phyloP scores from a whole-genome alignment of 2,113 vertebrate genomes.

The Athene noctua region DNA sequence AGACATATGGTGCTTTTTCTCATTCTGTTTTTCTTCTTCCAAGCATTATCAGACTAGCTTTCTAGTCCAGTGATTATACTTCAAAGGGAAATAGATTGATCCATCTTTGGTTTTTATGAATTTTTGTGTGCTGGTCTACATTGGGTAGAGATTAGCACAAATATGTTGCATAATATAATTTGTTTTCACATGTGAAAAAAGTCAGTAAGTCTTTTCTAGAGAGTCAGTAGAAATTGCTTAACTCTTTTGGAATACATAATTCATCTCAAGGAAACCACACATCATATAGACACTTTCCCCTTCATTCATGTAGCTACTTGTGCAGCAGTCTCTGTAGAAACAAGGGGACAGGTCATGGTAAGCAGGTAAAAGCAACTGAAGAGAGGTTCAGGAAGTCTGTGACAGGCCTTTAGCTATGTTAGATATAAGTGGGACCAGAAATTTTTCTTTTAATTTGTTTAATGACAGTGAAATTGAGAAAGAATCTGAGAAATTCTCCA shows the following conservation, averaged over 20 bases:
- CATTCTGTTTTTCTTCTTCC: neutral
- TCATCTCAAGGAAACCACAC: neutral
- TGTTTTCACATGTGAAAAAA: neutral
- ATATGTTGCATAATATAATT: neutral
- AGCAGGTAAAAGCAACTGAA: neutral
- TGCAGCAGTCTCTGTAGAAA: neutral
- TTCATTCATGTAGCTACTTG: neutral
- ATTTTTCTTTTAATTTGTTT: neutral
- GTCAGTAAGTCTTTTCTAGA: neutral
- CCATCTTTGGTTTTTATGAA: neutral
- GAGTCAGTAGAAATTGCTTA: neutral
- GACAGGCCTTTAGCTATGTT: neutral
- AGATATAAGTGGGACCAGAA: neutral
- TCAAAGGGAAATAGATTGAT: neutral
- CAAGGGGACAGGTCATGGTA: neutral
- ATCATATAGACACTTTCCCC: neutral
- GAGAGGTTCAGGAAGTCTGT: neutral
- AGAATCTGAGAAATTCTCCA: neutral
- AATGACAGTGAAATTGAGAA: neutral
- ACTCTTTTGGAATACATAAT: neutral
- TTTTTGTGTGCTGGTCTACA: neutral
- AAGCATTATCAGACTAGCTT: neutral
- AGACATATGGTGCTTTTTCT: neutral
- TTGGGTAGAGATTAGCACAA: neutral
- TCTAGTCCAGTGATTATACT: neutral